These are phyloP conservation scores for Cosmorhoe ocellata DNA, from an alignment of 2,888 invertebrate species.

Conservation along the genomic window DNA sequence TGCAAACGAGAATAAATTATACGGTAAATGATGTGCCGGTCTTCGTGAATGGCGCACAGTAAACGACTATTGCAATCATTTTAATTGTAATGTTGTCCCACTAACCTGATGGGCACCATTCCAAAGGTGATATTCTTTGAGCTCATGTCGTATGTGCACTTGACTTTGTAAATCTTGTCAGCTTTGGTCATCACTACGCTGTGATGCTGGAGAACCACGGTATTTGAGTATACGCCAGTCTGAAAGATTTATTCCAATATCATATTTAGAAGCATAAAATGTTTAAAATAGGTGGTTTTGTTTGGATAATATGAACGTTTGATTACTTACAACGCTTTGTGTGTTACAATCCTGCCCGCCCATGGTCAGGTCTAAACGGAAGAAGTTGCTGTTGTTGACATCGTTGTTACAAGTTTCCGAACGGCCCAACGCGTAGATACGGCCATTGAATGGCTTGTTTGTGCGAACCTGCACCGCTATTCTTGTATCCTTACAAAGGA, in stretches of 20 bases:
- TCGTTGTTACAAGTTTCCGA: slow-evolving; percentile 98
- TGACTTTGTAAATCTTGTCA: slow-evolving; percentile 97
- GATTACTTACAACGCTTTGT: slow-evolving; percentile 92
- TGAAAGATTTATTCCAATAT: slow-evolving; percentile 65
- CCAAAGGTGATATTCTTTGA: slow-evolving; percentile 98
- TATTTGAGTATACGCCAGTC: slow-evolving; percentile 97
- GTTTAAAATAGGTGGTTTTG: too few relatives aligned
- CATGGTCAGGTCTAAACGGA: slow-evolving; percentile 96
- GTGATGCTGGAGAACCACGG: slow-evolving; percentile 96
- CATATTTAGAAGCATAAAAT: too few relatives aligned
- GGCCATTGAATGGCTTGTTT: slow-evolving; percentile 96
- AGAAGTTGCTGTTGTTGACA: slow-evolving; percentile 95
- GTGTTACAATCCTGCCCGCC: slow-evolving; percentile 97
- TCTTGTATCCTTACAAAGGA: slow-evolving; percentile 96
- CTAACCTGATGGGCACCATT: slow-evolving; percentile 96
- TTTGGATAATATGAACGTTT: not conserved
- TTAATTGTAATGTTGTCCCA: slow-evolving; percentile 36
- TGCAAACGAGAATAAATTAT: slow-evolving; percentile 51
- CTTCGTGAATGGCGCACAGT: slow-evolving; percentile 37
- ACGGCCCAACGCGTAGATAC: slow-evolving; percentile 95
- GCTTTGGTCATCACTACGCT: slow-evolving; percentile 98
- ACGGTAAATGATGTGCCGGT: slow-evolving; percentile 43
- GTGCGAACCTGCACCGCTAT: slow-evolving; percentile 96
- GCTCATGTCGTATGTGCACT: slow-evolving; percentile 98
- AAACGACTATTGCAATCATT: slow-evolving; percentile 37